Base-by-base conservation (phyloP, 2,113 vertebrate genomes). In the Lota lota region DNA sequence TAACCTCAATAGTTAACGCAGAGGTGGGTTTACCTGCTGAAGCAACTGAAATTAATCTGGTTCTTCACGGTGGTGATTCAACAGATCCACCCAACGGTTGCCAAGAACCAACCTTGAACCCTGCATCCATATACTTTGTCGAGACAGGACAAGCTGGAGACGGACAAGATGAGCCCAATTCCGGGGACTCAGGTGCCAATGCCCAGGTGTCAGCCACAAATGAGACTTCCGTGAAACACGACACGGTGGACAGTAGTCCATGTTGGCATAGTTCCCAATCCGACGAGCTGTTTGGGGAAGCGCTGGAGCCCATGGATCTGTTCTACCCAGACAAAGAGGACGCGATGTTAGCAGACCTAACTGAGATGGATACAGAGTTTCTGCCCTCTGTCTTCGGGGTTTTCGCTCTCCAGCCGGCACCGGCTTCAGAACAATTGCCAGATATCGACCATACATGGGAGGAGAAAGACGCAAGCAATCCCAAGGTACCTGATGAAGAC, bases 341-440 rank as follows among this genome's bases (percentile, higher is more conserved):
- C 3, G 22, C 65, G 24, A 16, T 79, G 22, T 72, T 73, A 17
- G 22, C 70, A 8, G 84, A 88, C 19, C 73, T 62, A 7, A 57
- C 67, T 6, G 80, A 88, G n/a, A 53, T 14, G 2, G 83, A 87
- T 8, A 62, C 63, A 58, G 80, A 87, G 63, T 76, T 77, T 33
- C 82, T 83, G 79, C 82, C 86, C 40, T 75, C 81, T 24, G 85
- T 87, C 51, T 70, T 92, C 58, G 90, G 85, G 56, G 80, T 93
- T 5, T 86, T 88, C 10, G 81, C 90, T n/a, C 87, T 92, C 2
- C 79, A 90, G 75, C 90, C 90, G 1, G 91, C 90, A 0, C 89
- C 90, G 2, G 65, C 71, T 18, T 88, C 83, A 22, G 68, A 77
- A 17, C 40, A 33, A 14, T n/a, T 11, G 6, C 33, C 22, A 33